These are phyloP conservation scores for Cyclargus thomasi DNA, from an alignment of 1,140 invertebrate species.

Conservation along the genomic window DNA sequence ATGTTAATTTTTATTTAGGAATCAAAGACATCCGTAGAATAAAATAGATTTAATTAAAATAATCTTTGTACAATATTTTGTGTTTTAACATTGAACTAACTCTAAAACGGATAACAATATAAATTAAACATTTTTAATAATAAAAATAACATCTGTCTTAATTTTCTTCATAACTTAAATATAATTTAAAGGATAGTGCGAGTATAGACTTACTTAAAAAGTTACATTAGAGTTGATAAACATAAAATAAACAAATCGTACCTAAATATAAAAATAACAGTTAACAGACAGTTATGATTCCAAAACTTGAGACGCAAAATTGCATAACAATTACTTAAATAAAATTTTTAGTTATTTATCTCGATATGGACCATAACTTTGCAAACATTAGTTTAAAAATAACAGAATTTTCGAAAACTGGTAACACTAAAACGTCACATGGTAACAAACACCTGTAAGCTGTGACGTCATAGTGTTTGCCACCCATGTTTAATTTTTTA, in stretches of 20 bases:
- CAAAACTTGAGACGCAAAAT: too few relatives aligned
- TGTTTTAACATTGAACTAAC: constrained; percentile 21
- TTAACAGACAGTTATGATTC: too few relatives aligned
- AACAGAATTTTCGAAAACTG: too few relatives aligned
- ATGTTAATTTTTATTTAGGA: too few relatives aligned
- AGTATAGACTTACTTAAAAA: background rate
- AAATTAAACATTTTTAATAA: constrained; percentile 15
- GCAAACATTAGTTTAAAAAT: too few relatives aligned
- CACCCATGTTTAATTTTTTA: too few relatives aligned
- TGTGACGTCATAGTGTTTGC: too few relatives aligned
- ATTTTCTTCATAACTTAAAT: background rate
- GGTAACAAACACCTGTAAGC: too few relatives aligned
- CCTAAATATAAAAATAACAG: background rate
- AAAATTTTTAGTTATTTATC: too few relatives aligned
- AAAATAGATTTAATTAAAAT: constrained; percentile 49
- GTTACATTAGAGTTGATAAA: background rate
- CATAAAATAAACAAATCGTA: background rate
- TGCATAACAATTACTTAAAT: too few relatives aligned
- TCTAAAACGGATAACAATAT: constrained; percentile 19
- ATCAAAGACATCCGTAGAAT: constrained; percentile 30
- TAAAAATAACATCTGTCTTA: constrained; percentile 14
- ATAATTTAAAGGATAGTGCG: background rate
- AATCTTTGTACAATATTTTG: constrained; percentile 53
- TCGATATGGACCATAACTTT: too few relatives aligned
- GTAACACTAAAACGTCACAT: too few relatives aligned